phyloP scores from a whole-genome alignment of 2,888 invertebrate species.

The Leucania comma region DNA sequence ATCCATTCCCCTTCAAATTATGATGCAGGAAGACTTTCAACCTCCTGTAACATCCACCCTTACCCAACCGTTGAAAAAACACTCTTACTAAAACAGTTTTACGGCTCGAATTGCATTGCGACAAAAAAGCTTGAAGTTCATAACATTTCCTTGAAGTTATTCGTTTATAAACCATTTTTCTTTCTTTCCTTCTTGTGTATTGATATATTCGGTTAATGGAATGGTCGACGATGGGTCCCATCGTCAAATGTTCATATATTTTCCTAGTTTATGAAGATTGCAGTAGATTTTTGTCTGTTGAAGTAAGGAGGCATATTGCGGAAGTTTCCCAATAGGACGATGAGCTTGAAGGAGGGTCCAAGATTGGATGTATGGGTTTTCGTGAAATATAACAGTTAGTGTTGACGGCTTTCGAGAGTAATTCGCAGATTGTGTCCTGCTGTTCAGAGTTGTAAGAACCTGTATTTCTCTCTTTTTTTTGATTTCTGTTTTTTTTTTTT shows the following conservation, averaged over 20 bases:
- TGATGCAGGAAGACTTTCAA: slow-evolving; percentile 20
- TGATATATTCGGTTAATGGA: slow-evolving; percentile 56
- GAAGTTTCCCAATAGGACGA: slow-evolving; percentile 44
- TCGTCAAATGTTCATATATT: slow-evolving; percentile 34
- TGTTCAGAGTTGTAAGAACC: too few relatives aligned
- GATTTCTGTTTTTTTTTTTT: too few relatives aligned
- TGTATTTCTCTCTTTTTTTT: too few relatives aligned
- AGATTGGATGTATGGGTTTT: slow-evolving; percentile 37
- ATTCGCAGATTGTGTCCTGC: not conserved
- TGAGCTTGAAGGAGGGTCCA: slow-evolving; percentile 24
- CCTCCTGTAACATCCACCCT: not conserved
- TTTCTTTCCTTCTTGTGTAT: slow-evolving; percentile 28
- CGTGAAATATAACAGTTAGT: slow-evolving; percentile 24
- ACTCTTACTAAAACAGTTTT: accelerated
- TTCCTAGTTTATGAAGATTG: slow-evolving; percentile 59
- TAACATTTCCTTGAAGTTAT: slow-evolving; percentile 36
- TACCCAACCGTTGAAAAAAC: not conserved
- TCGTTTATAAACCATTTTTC: slow-evolving; percentile 43
- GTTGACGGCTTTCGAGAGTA: not conserved
- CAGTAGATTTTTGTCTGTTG: slow-evolving; percentile 36
- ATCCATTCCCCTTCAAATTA: slow-evolving; percentile 41
- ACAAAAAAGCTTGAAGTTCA: slow-evolving; percentile 11
- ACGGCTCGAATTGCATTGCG: slow-evolving; percentile 17
- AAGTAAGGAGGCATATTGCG: slow-evolving; percentile 21
- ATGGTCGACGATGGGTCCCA: slow-evolving; percentile 15